Evolutionary conservation across 1,140 invertebrate species (phyloP), one percentile per base, ranked within the genome.

Genomic region (Lucilia sericata): DNA sequence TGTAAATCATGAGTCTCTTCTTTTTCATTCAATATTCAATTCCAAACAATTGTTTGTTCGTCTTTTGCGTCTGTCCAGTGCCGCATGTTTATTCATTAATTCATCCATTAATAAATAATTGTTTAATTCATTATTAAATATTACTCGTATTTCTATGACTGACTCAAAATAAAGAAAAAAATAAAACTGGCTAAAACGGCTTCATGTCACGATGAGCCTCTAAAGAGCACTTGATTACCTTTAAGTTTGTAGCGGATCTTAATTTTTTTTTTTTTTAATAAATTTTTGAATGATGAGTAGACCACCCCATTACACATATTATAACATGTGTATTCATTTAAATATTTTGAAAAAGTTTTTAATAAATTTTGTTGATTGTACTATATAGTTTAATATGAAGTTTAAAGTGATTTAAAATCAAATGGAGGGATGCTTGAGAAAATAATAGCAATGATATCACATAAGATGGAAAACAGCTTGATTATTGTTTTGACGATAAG

Each of bases 171-270:
- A 30, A 21, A n/a, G 65, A 10, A 70, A 25, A 60, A 60, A 8
- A 8, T 2, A 42, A 55, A 55, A 55, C 51, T 55, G 2, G 65
- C 19, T 70, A 4, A 21, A 8, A 70, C n/a, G n/a, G 19, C 19
- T 19, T 70, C 65, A n/a, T 70, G 65, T 7, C 65, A 70, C 19
- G 19, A 70, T 70, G 7, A 70, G 19, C 65, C 10, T 3, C 65
- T 70, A 70, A 70, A 70, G 65, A 70, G 65, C 65, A 70, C 65
- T 70, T 70, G 65, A 70, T 70, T 70, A 70, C 65, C 65, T 70
- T 70, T 70, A 70, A 10, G 65, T 25, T 70, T 14, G 21, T 25
- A 12, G 21, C 65, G 65, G 65, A 70, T 70, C 19, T 21, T 42
- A 3, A 8, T 42, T 42, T 42, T 42, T 42, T 42, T 42, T 42